Evolutionary conservation across 2,888 invertebrate species (phyloP).

Genomic region (Falcaria lacertinaria): DNA sequence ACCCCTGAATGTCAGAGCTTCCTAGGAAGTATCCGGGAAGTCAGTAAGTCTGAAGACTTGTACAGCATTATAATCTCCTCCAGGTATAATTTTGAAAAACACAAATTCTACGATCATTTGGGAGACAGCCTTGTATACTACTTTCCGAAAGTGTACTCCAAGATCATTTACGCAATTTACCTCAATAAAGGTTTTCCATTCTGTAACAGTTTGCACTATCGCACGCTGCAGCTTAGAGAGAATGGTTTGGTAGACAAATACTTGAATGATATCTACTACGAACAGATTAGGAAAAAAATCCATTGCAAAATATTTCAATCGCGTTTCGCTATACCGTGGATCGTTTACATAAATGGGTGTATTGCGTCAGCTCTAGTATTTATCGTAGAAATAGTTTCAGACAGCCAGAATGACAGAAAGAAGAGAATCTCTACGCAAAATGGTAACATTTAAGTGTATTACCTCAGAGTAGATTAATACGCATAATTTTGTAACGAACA

Average conservation of each 20-base stretch:
- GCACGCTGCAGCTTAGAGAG: constrained; percentile 36
- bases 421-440: too few relatives aligned
- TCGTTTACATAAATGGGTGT: constrained; percentile 28
- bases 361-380: constrained; percentile 24
- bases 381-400: constrained; percentile 19
- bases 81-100: constrained; percentile 31
- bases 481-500: too few relatives aligned
- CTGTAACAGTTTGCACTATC: constrained; percentile 19
- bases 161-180: constrained; percentile 43
- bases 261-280: constrained; percentile 17
- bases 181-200: constrained; percentile 55
- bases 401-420: constrained; percentile 8
- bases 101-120: constrained; percentile 28
- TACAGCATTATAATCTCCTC: constrained; percentile 34
- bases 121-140: constrained; percentile 24
- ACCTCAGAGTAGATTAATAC: too few relatives aligned
- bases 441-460: too few relatives aligned
- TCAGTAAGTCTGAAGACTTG: constrained; percentile 26
- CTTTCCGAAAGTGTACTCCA: constrained; percentile 30
- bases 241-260: constrained; percentile 35
- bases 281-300: constrained; percentile 15
- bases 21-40: constrained; percentile 30
- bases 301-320: constrained; percentile 10
- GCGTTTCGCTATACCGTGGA: constrained; percentile 36
- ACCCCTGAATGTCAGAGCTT: constrained; percentile 16